Conservation (phyloP, 92 coral and sea anemone genomes). For the Micromussa lordhowensis region DNA sequence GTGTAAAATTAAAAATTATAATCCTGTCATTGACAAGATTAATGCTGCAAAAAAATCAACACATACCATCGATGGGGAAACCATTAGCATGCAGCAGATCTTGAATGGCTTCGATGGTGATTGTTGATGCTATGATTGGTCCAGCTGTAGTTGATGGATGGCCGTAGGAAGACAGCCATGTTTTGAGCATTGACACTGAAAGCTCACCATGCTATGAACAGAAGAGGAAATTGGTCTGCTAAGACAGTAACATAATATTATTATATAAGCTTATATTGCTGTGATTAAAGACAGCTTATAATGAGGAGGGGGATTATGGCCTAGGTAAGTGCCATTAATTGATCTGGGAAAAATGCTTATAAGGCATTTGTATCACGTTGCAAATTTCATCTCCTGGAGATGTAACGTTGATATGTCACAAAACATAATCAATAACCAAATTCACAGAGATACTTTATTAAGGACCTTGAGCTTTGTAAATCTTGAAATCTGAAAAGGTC, state of each 20-base stretch:
- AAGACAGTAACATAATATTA: background rate
- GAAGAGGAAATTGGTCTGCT: background rate
- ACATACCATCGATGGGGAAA: slow-evolving; percentile 77
- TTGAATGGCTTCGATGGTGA: slow-evolving; percentile 95
- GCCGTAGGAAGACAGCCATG: slow-evolving; percentile 40
- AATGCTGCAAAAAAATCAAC: background rate
- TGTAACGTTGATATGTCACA: background rate
- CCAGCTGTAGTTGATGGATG: slow-evolving; percentile 76
- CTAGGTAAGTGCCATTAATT: no score
- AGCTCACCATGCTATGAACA: slow-evolving; percentile 23
- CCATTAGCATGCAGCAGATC: slow-evolving; percentile 79
- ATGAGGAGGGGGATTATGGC: background rate
- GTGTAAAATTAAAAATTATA: no score
- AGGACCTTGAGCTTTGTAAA: background rate
- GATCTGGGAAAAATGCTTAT: no score
- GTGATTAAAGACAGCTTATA: no score
- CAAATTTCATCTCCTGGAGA: no score
- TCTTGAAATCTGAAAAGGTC: background rate
- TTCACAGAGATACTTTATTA: background rate
- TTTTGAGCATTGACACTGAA: slow-evolving; percentile 32
- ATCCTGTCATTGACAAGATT: no score
- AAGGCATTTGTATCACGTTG: no score
- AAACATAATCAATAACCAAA: no score
- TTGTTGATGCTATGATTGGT: slow-evolving; percentile 91
- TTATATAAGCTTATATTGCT: no score